A percentile compares a stretch with the other conserved stretches of the same genome.
These are phyloP conservation scores for Lagorchestes hirsutus DNA, from an alignment of 2,797 vertebrate species.

Conservation along the genomic window DNA sequence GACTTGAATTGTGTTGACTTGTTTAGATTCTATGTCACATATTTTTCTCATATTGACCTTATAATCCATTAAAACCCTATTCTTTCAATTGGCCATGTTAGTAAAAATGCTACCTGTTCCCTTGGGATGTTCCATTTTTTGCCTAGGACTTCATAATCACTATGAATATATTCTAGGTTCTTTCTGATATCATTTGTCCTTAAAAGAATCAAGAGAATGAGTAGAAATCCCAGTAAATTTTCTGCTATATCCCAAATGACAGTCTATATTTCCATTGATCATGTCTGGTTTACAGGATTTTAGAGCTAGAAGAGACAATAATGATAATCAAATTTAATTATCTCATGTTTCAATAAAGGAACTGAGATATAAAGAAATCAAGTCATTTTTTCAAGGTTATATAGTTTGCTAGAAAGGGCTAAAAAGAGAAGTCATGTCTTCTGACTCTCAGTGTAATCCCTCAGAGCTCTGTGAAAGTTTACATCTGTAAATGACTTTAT, in stretches of 20 bases:
- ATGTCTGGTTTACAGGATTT: not conserved
- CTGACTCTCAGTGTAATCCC: not conserved
- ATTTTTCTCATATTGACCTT: not conserved
- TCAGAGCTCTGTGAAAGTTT: not conserved
- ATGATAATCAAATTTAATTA: not conserved
- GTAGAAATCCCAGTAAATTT: not conserved
- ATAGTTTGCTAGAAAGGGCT: not conserved
- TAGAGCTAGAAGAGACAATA: not conserved
- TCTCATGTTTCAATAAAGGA: not conserved
- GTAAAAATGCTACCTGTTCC: not conserved
- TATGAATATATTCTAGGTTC: not conserved
- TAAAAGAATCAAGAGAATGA: not conserved
- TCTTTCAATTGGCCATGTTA: not conserved
- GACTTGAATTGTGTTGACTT: not conserved
- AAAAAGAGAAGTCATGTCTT: not conserved
- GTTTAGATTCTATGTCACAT: not conserved
- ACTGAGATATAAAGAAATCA: not conserved
- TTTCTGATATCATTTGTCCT: not conserved
- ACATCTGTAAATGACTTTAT: not conserved
- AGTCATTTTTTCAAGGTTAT: not conserved
- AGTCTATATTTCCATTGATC: not conserved
- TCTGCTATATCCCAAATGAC: not conserved
- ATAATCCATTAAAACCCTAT: not conserved
- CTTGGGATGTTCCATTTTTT: not conserved
- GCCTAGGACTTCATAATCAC: not conserved